phyloP scores from a whole-genome alignment of 2,797 vertebrate species.

The Crax fasciolata region DNA sequence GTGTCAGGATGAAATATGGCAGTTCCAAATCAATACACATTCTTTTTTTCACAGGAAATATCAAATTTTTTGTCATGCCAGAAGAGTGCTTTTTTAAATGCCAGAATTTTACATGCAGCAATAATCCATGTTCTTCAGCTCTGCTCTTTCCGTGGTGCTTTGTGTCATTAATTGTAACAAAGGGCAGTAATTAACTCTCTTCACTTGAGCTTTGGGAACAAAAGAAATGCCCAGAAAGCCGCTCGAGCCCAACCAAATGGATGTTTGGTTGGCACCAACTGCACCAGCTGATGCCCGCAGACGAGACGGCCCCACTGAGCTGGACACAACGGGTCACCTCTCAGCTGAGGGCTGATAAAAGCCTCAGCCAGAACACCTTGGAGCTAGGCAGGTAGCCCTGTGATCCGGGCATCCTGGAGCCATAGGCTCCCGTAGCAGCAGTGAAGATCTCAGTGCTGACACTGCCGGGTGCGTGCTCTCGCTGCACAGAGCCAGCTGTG shows the following conservation, averaged over 20 bases:
- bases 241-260: slow-evolving; percentile 23
- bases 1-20: slow-evolving; percentile 24
- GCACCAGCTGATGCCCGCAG: neutral
- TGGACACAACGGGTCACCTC: slow-evolving; percentile 9
- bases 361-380: neutral
- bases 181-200: slow-evolving; percentile 67
- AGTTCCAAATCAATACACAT: slow-evolving; percentile 5
- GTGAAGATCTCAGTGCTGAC: slow-evolving; percentile 59
- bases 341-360: slow-evolving; percentile 30
- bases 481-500: slow-evolving; percentile 39
- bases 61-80: slow-evolving; percentile 11
- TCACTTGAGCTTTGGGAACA: slow-evolving; percentile 40
- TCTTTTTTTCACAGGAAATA: neutral
- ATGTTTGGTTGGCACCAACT: neutral
- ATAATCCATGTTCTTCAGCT: slow-evolving; percentile 45
- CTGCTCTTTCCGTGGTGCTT: slow-evolving; percentile 52
- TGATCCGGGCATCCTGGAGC: neutral
- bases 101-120: slow-evolving; percentile 26
- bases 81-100: slow-evolving; percentile 12
- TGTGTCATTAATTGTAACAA: slow-evolving; percentile 59
- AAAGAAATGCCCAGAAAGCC: slow-evolving; percentile 44
- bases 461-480: slow-evolving; percentile 32
- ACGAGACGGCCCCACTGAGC: neutral
- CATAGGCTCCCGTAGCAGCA: slow-evolving; percentile 57
- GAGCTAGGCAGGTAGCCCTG: slow-evolving; percentile 18